Evolutionary conservation across 2,113 vertebrate species (phyloP), one percentile per base, ranked within the genome.

Genomic region (Mustela lutreola): DNA sequence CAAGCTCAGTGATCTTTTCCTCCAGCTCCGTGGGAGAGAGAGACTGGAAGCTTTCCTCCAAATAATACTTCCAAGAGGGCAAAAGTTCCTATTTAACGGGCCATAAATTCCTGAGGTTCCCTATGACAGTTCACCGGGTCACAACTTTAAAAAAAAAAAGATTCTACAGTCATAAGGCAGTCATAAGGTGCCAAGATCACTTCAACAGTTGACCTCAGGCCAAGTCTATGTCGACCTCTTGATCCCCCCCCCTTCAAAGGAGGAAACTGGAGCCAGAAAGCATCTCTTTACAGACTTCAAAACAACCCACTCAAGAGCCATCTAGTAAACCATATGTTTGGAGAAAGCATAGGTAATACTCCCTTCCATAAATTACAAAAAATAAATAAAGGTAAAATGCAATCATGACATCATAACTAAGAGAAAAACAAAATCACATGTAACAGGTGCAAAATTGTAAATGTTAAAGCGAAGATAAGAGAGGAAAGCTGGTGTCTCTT

Each of bases 71-170:
- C 18, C 75, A 96, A 94, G 89, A 93, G 92, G 94, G 83, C 97
- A 94, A 97, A 97, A 96, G 92, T 96, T 98, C 62, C 83, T 94
- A 95, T 86, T 95, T 96, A 96, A 96, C 87, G 83, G 96, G 50
- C 90, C 94, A 94, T 96, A 95, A 98, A 97, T 98, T 96, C 58
- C 75, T 95, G 73, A 97, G 58, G 53, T 96, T 98, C 80, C 79
- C 93, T 84, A 90, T 90, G 95, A 97, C 92, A 97, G 97, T 97
- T 97, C 82, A 96, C 95, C 12, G 3, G 80, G 96, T 97, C 95
- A 96, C 48, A 92, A 94, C 75, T 87, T 79, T 79, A 71, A 86
- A 73, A 58, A 82, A n/a, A 70, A 67, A 89, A 94, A 86, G 36
- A 92, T 70, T 86, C 71, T 87, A 75, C 48, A 96, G 63, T 84